Percentiles rank a stretch among this genome's conserved stretches.
Conservation (phyloP, 2,113 vertebrate species). For the Syngnathus typhle region DNA sequence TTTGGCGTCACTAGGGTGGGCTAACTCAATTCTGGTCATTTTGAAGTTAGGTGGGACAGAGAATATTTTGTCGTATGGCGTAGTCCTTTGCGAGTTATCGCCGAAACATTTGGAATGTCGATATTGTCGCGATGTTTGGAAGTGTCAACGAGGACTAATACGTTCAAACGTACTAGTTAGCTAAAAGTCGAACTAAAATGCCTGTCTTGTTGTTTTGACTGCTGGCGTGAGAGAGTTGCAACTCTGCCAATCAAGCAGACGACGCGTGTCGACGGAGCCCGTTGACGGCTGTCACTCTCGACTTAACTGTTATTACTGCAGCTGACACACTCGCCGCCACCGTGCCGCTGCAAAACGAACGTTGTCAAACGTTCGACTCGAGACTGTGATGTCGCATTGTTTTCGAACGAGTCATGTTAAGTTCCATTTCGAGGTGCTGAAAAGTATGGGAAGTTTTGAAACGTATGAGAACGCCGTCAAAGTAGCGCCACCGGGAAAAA, state of each 20-base stretch:
- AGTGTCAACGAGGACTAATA: no score
- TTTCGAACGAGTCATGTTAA: constrained; percentile 7
- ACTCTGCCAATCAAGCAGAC: constrained; percentile 32
- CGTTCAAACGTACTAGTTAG: no score
- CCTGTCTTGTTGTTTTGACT: constrained; percentile 50
- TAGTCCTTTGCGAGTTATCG: no score
- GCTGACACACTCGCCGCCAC: constrained; percentile 14
- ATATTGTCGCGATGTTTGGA: no score
- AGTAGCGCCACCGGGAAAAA: no score
- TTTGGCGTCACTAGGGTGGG: no score
- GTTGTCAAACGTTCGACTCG: constrained; percentile 29
- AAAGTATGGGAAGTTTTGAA: neutral
- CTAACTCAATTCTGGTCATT: no score
- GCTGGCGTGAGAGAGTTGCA: constrained; percentile 50
- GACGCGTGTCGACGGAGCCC: constrained; percentile 53
- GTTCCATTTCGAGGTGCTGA: constrained; percentile 17
- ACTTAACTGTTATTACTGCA: constrained; percentile 56
- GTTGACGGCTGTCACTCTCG: constrained; percentile 55
- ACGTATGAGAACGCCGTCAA: no score
- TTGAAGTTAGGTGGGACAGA: no score
- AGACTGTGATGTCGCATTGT: constrained; percentile 20
- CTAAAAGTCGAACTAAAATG: neutral
- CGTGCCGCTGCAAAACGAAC: neutral
- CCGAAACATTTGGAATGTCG: no score
- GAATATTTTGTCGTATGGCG: no score